A percentile compares a stretch with the other conserved stretches of the same genome.
Conservation (phyloP, 2,113 vertebrate genomes). For the Erythrolamprus reginae region DNA sequence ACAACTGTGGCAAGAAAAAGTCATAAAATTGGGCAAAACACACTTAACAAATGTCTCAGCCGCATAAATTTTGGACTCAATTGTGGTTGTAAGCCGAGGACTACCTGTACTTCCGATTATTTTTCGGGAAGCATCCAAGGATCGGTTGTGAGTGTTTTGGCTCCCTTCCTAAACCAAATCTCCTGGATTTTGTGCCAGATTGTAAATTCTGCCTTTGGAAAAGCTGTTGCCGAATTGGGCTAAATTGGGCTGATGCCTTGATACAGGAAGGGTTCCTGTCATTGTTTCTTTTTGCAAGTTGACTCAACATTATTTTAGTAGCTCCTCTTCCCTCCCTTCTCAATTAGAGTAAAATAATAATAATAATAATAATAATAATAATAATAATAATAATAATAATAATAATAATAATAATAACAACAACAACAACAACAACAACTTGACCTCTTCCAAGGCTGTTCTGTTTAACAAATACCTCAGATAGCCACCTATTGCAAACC, state of each 20-base stretch:
- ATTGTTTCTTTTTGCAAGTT: background rate
- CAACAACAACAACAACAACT: background rate
- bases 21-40: background rate
- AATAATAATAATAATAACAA: background rate
- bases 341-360: background rate
- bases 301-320: background rate
- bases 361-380: background rate
- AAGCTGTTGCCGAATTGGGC: background rate
- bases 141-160: background rate
- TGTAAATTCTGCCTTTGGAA: background rate
- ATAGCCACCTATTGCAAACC: background rate
- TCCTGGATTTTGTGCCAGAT: background rate
- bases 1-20: background rate
- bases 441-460: background rate
- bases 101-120: background rate
- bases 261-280: background rate
- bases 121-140: background rate
- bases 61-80: background rate
- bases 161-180: background rate
- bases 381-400: background rate
- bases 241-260: background rate
- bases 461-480: background rate
- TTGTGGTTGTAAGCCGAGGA: background rate
- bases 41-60: background rate
- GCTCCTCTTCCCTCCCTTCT: background rate